Conservation (phyloP, 1,140 invertebrate species). For the Pemphigus obesinymphae region DNA sequence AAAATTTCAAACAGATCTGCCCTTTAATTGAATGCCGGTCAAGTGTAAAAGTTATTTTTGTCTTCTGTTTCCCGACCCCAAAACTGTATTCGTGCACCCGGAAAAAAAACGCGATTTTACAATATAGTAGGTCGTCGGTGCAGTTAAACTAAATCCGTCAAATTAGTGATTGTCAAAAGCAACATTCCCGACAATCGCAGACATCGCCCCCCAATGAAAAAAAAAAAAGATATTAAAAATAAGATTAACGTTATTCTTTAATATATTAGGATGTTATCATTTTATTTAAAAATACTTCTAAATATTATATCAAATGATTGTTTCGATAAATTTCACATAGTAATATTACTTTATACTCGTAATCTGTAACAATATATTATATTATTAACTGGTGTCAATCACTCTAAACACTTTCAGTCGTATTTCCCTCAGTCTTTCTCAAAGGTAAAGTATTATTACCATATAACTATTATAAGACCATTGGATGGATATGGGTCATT, state of each 20-base stretch:
- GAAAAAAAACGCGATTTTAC: slow-evolving; percentile 9
- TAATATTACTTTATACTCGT: neutral
- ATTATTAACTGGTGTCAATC: neutral
- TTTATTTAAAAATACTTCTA: neutral
- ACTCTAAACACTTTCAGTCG: too few relatives aligned
- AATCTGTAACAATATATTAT: neutral
- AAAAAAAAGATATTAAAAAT: neutral
- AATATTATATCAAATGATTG: neutral
- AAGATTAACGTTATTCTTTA: neutral
- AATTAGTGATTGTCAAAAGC: slow-evolving; percentile 39
- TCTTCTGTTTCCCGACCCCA: neutral
- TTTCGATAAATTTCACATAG: neutral
- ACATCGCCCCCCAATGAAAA: neutral
- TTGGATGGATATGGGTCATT: too few relatives aligned
- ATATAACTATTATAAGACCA: too few relatives aligned
- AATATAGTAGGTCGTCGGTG: neutral
- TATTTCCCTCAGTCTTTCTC: too few relatives aligned
- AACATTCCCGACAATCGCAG: slow-evolving; percentile 17
- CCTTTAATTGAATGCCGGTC: slow-evolving; percentile 40
- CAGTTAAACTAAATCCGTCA: slow-evolving; percentile 9
- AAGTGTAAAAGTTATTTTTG: slow-evolving; percentile 39
- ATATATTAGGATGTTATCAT: neutral
- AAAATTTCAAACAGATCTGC: slow-evolving; percentile 29
- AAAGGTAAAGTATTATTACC: too few relatives aligned
- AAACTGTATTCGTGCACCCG: slow-evolving; percentile 21